Conservation (phyloP, 2,888 invertebrate species). For the Capitulum mitella region DNA sequence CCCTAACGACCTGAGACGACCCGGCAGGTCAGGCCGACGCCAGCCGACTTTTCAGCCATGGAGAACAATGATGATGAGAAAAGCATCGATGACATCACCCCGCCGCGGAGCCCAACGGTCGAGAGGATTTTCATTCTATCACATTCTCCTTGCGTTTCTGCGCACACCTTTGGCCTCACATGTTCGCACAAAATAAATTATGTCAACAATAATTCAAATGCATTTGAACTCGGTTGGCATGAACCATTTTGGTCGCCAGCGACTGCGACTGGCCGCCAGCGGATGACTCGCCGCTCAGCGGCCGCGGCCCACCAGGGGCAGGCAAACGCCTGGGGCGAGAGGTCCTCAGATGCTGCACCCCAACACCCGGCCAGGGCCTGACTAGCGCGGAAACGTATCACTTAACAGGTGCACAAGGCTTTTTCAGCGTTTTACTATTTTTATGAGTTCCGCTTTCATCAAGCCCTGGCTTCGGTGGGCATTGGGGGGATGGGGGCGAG, state of each 20-base stretch:
- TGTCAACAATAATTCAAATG: constrained; percentile 23
- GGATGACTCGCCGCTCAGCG: neutral
- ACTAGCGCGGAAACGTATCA: constrained; percentile 11
- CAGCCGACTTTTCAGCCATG: constrained; percentile 6
- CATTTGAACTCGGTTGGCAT: constrained; percentile 25
- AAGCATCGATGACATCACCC: neutral
- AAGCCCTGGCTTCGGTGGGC: neutral
- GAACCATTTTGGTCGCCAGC: constrained; percentile 21
- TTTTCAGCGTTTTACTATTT: constrained; percentile 12
- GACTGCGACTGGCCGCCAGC: neutral
- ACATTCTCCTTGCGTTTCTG: constrained; percentile 15
- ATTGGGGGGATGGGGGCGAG: constrained; percentile 4
- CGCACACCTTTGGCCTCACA: constrained; percentile 23
- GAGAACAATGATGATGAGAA: constrained; percentile 20
- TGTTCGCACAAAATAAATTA: constrained; percentile 24
- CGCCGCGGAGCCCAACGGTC: neutral
- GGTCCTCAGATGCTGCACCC: constrained; percentile 1
- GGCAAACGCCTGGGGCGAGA: constrained; percentile 15
- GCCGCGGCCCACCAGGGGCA: neutral
- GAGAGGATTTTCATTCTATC: constrained; percentile 9
- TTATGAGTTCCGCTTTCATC: constrained; percentile 6
- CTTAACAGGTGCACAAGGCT: neutral
- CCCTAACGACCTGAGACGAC: constrained; percentile 18
- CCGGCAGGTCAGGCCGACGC: neutral
- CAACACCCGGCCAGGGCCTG: neutral